Evolutionary conservation across 2,113 vertebrate genomes (phyloP).

Genomic region (Lathamus discolor): DNA sequence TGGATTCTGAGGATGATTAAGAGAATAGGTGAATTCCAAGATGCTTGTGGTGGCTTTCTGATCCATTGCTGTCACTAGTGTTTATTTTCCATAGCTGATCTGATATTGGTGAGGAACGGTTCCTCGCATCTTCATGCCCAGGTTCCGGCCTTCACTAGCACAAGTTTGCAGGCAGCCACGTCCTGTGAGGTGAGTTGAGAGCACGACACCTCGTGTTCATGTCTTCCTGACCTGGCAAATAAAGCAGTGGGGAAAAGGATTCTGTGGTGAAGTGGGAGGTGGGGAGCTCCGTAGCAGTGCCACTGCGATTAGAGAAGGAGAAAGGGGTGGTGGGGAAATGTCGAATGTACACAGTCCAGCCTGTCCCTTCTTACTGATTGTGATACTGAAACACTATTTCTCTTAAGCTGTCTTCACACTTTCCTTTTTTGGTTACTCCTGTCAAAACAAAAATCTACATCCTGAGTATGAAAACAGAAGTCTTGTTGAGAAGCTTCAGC

Average conservation of each 20-base stretch:
- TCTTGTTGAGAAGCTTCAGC: conserved; percentile 31
- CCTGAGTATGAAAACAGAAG: conserved; percentile 1
- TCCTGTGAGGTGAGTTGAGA: background rate
- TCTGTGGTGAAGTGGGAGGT: background rate
- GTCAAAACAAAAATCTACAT: conserved; percentile 32
- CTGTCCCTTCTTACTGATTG: background rate
- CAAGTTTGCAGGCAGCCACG: background rate
- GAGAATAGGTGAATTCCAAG: background rate
- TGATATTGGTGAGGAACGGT: background rate
- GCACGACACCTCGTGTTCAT: background rate
- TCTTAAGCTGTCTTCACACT: conserved; percentile 8
- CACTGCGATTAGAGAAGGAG: background rate
- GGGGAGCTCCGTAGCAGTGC: background rate
- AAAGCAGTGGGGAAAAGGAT: background rate
- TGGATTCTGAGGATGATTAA: background rate
- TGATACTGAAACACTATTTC: background rate
- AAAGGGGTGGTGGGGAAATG: too few species aligned
- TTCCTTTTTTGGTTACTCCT: conserved; percentile 21
- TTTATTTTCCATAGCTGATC: background rate
- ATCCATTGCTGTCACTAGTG: background rate
- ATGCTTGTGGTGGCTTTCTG: background rate
- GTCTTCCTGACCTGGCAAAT: background rate
- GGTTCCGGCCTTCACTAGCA: background rate
- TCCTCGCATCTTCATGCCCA: background rate
- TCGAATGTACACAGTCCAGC: background rate